Evolutionary conservation across 2,888 invertebrate genomes (phyloP).

Genomic region (Apotomis betuletana): DNA sequence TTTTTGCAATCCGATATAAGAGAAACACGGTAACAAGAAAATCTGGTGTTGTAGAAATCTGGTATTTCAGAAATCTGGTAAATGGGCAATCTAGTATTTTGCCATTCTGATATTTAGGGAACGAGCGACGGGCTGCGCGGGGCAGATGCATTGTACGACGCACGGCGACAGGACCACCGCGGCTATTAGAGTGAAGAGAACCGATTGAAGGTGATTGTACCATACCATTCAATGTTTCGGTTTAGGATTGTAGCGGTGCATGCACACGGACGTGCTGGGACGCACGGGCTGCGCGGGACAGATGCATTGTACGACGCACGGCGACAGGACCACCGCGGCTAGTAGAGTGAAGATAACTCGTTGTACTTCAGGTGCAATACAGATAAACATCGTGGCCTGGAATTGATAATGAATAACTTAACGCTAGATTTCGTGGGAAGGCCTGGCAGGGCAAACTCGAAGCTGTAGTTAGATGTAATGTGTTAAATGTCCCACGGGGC

Average conservation of each 20-base stretch:
- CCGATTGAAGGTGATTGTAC: background rate
- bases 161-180: slow-evolving; percentile 66
- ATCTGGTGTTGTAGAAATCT: too few species aligned
- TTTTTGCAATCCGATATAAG: too few species aligned
- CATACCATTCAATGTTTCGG: slow-evolving; percentile 32
- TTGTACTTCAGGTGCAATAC: slow-evolving; percentile 32
- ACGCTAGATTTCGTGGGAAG: too few species aligned
- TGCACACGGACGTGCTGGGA: slow-evolving; percentile 67
- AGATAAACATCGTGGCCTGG: slow-evolving; percentile 11
- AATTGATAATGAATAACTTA: background rate
- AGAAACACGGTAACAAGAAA: too few species aligned
- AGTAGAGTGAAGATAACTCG: slow-evolving; percentile 55
- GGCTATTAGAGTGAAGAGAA: slow-evolving; percentile 57
- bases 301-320: slow-evolving; percentile 69
- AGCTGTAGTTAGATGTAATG: too few species aligned
- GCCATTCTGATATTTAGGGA: too few species aligned
- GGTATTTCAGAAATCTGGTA: too few species aligned
- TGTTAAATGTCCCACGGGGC: too few species aligned
- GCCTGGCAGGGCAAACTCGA: too few species aligned
- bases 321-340: slow-evolving; percentile 62
- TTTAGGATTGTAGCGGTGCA: slow-evolving; percentile 59
- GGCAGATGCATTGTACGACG: slow-evolving; percentile 67
- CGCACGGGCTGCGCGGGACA: slow-evolving; percentile 54
- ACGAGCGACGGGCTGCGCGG: too few species aligned
- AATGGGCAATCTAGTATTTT: too few species aligned